Evolutionary conservation across 2,113 vertebrate genomes (phyloP).

Genomic region (western clawed frog (Xenopus tropicalis)): UCB_Xtro_10.0 CM004447.2:80409001-80409500

Average conservation of each 20-base stretch:
- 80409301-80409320: constrained; percentile 36
- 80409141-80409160: too few species aligned
- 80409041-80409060: too few species aligned
- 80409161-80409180: too few species aligned
- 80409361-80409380: constrained; percentile 27
- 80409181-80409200: too few species aligned
- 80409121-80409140: too few species aligned
- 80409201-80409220: too few species aligned
- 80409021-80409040: too few species aligned
- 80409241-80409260: not conserved
- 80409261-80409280: constrained; percentile 15
- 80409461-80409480: not conserved
- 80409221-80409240: not conserved
- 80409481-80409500: too few species aligned
- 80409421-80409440: not conserved
- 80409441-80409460: not conserved
- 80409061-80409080: too few species aligned
- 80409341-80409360: constrained; percentile 25
- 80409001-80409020: too few species aligned
- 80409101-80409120: too few species aligned
- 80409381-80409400: constrained; percentile 21
- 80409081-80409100: too few species aligned
- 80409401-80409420: constrained; percentile 6
- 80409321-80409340: constrained; percentile 23
- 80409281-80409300: constrained; percentile 10